Base-by-base conservation (phyloP, 2,113 vertebrate species). In the Alexandromys fortis region DNA sequence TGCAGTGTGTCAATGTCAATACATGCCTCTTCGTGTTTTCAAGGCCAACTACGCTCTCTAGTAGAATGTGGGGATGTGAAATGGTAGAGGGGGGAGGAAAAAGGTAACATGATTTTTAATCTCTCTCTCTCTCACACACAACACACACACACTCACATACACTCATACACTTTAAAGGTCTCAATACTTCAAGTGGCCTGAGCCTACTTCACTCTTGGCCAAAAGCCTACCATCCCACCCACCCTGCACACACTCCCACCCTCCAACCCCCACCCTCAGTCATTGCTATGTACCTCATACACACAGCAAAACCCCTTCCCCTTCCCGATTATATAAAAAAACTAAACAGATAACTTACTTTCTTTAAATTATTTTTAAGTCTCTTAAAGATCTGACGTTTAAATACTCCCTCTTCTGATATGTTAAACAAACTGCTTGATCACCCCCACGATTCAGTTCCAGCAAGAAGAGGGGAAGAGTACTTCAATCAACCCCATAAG, bases 301-400 rank as follows among this genome's bases (percentile, higher is more conserved):
- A 95, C 91, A 96, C 75, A 97, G 96, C 95, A 95, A 95, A 96
- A 95, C 85, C 67, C 89, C 67, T 76, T 58, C 42, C 96, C 94
- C 55, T 90, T 90, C 97, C 97, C 97, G 19, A 87, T 97, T 95
- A 97, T 96, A 98, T 58, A 94, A 98, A 97, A 97, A 97, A 97
- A 98, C 98, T 98, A 98, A 98, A 97, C 97, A 97, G 97, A 98
- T 98, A 98, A 99, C 98, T 98, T 98, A 99, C 97, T 98, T 98
- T 97, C 96, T 98, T 98, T 98, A 98, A 98, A 98, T 98, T 98
- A 98, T 91, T 98, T 98, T 98, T 98, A 98, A 97, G 90, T 98
- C 98, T 98, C 91, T 98, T 98, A 97, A 98, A 98, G 98, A 98
- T 98, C 92, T 96, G 97, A 98, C 94, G 22, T 96, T 98, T 98